Base-by-base conservation (phyloP, 2,888 invertebrate species). In the Orchesellides sinensis region DNA sequence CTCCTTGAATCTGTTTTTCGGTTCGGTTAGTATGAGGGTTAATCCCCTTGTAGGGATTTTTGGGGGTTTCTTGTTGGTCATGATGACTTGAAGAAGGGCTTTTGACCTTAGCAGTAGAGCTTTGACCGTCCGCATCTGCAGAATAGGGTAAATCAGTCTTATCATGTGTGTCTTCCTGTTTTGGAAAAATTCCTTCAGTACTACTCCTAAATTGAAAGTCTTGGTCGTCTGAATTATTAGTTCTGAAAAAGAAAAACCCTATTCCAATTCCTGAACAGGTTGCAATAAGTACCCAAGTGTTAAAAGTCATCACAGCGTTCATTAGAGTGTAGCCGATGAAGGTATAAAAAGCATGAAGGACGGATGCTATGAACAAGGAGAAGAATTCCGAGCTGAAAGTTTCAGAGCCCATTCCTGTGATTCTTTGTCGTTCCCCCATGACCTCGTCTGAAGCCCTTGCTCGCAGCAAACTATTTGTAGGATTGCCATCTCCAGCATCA, bases 271-370 rank as follows among this genome's bases (percentile, higher is more conserved):
- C 87, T 1, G 79, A 27, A 17, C 63, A 66, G 1, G 84, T 66
- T 0, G 86, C 82, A 1, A 87, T 40, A 12, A 87, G 63, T 0
- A 87, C 47, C 83, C 84, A 85, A 17, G 84, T 79, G 65, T 87
- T 87, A 23, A 86, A 87, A 6, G 87, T 86, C 87, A 87, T 87
- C n/a, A 87, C 87, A 23, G 86, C 84, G 29, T 86, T 80, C 87
- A 87, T 87, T 2, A 87, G 65, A 6, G 83, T 83, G 59, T 85
- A 87, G 1, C 86, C 86, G 2, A 86, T 23, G 19, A 69, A 77
- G n/a, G 85, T 69, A 32, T 87, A 87, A 32, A 84, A 63, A 61
- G 75, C 47, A 75, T 87, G 87, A 27, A 87, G 59, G 1, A 85
- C 10, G n/a, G 86, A 83, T 2, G 85, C 81, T 19, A 85, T 32